Base-by-base conservation (phyloP, 2,113 vertebrate species). In the Datnioides undecimradiatus region DNA sequence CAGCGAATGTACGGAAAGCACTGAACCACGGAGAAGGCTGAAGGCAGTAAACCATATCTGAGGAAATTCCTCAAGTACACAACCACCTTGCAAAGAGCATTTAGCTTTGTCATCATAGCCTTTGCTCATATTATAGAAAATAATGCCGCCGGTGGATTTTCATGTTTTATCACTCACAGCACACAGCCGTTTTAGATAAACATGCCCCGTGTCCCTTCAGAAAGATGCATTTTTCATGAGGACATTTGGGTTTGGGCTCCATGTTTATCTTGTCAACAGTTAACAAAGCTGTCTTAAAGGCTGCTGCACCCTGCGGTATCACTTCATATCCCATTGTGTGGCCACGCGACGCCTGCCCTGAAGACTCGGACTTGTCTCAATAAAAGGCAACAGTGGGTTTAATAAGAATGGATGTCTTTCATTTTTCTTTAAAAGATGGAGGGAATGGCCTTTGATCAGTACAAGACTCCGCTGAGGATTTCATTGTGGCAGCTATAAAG, bases 141-240 rank as follows among this genome's bases (percentile, higher is more conserved):
- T 52, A 66, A 63, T 52, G 41, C 67, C 69, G 63, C 33, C 74
- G 74, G 62, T 77, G 68, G 72, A 55, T 78, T 73, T 54, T 57
- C 31, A 21, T 84, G 57, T 81, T 67, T 63, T 49, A 63, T 62
- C 55, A 41, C 67, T 70, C 36, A 34, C n/a, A 66, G 73, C 57
- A 71, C 36, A 29, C 34, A 72, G 77, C 40, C 23, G n/a, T 67
- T 80, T 76, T 76, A 80, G 83, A 80, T 76, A 83, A 84, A 82
- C 80, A 84, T 38, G 49, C 17, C 62, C 76, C 0, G 8, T 29
- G 57, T 80, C 77, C 62, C 51, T 76, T 59, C 43, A 48, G 63
- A 67, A 45, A 69, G 23, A 88, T 92, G 8, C 74, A 90, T 90
- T 77, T 91, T 91, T 89, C 60, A 93, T 88, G 79, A 91, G 73